A percentile compares a stretch with the other conserved stretches of the same genome.
phyloP scores from a whole-genome alignment of 2,113 vertebrate species.

The Stigmatopora nigra region DNA sequence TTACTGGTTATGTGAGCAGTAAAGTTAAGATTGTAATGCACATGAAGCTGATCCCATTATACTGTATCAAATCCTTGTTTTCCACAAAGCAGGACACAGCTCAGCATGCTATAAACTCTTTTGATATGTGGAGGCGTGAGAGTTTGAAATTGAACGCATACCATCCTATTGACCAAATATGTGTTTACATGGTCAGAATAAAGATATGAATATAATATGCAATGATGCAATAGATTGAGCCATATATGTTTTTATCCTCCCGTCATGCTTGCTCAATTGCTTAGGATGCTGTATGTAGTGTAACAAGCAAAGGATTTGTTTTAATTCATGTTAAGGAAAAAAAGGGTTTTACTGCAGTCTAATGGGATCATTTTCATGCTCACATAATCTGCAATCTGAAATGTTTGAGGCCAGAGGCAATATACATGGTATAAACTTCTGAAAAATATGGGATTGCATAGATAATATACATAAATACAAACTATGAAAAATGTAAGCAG shows the following conservation, averaged over 20 bases:
- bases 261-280: neutral
- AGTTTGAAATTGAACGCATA: neutral
- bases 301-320: constrained; percentile 17
- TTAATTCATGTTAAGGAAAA: constrained; percentile 44
- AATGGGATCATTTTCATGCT: constrained; percentile 49
- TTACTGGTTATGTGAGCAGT: constrained; percentile 17
- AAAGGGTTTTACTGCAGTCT: constrained; percentile 32
- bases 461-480: no score
- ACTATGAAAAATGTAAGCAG: neutral
- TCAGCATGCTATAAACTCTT: constrained; percentile 26
- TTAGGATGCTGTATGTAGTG: constrained; percentile 1
- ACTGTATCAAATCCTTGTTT: constrained; percentile 37
- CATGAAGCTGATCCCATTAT: constrained; percentile 47
- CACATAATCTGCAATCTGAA: constrained; percentile 50
- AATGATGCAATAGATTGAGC: neutral
- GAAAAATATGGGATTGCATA: no score
- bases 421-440: constrained; percentile 34
- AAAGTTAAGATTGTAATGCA: constrained; percentile 36
- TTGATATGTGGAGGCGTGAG: constrained; percentile 8
- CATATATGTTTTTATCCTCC: neutral
- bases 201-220: neutral
- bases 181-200: neutral
- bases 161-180: neutral
- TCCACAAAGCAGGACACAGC: constrained; percentile 31
- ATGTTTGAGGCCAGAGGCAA: constrained; percentile 36